Conservation (phyloP, 2,888 invertebrate species). For the Malthinus seriepunctatus region DNA sequence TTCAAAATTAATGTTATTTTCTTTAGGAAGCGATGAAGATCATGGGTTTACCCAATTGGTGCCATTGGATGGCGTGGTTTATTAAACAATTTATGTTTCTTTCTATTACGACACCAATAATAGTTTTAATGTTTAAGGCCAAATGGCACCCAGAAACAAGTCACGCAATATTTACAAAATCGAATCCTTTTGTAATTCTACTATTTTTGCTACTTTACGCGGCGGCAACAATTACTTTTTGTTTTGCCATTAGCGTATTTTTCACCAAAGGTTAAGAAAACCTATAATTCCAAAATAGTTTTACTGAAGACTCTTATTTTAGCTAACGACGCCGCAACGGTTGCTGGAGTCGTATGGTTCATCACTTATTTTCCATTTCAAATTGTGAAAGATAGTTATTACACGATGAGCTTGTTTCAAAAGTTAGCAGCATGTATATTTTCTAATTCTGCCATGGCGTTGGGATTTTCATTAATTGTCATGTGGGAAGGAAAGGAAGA, state of each 20-base stretch:
- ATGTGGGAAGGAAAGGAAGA: slow-evolving; percentile 72
- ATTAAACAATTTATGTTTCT: slow-evolving; percentile 71
- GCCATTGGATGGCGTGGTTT: slow-evolving; percentile 87
- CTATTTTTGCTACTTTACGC: slow-evolving; percentile 74
- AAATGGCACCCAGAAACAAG: slow-evolving; percentile 46
- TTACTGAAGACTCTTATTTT: neutral
- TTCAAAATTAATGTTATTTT: no score
- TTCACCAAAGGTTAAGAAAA: slow-evolving; percentile 74
- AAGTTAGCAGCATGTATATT: slow-evolving; percentile 70
- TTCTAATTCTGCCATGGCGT: slow-evolving; percentile 80
- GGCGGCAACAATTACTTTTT: slow-evolving; percentile 72
- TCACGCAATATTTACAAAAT: slow-evolving; percentile 70
- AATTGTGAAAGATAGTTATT: slow-evolving; percentile 66
- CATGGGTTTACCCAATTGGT: slow-evolving; percentile 82
- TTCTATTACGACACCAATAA: slow-evolving; percentile 60
- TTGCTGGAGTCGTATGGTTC: slow-evolving; percentile 9
- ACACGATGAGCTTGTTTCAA: slow-evolving; percentile 59
- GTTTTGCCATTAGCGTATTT: slow-evolving; percentile 78
- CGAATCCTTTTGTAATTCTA: slow-evolving; percentile 67
- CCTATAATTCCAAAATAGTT: neutral
- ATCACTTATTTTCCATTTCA: slow-evolving; percentile 41
- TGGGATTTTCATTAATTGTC: slow-evolving; percentile 73
- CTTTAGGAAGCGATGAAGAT: slow-evolving; percentile 85
- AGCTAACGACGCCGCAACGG: slow-evolving; percentile 9
- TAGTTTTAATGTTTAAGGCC: slow-evolving; percentile 58